These are phyloP conservation scores for Ptychodera flava DNA, from an alignment of 35 echinoderm and acorn worm genomes.

Conservation along the genomic window DNA sequence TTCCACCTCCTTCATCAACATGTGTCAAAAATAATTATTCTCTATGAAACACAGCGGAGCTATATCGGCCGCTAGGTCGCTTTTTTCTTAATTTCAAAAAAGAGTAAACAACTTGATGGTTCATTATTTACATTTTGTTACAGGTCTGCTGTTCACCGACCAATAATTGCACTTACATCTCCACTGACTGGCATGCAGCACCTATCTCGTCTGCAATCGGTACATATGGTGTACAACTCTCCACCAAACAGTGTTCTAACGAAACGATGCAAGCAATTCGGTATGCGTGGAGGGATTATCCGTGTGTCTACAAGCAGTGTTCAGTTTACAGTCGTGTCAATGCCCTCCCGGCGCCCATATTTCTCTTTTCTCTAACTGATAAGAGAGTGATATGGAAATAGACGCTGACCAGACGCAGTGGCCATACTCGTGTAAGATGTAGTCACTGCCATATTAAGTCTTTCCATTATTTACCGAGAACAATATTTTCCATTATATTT, in stretches of 20 bases:
- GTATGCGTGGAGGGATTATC: constrained; percentile 59
- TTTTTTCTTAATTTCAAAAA: too few species aligned
- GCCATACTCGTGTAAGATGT: too few species aligned
- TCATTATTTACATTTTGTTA: neutral
- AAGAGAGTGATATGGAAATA: neutral
- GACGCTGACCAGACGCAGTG: neutral
- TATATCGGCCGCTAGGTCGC: too few species aligned
- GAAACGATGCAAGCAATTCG: neutral
- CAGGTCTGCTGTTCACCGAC: neutral
- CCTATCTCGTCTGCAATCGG: neutral
- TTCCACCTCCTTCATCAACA: too few species aligned
- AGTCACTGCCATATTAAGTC: too few species aligned
- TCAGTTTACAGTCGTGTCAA: constrained; percentile 42
- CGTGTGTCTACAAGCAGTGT: constrained; percentile 57
- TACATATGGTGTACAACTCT: neutral
- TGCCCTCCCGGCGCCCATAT: constrained; percentile 41
- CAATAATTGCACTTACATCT: neutral
- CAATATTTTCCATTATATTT: too few species aligned
- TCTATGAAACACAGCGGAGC: too few species aligned
- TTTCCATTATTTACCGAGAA: too few species aligned
- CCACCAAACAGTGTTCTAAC: neutral
- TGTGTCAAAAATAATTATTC: too few species aligned
- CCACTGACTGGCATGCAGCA: neutral
- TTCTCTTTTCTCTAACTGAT: constrained; percentile 6
- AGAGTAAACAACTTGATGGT: too few species aligned